These are phyloP conservation scores for Lipotes vexillifer DNA, from an alignment of 2,113 vertebrate species.

Conservation along the genomic window DNA sequence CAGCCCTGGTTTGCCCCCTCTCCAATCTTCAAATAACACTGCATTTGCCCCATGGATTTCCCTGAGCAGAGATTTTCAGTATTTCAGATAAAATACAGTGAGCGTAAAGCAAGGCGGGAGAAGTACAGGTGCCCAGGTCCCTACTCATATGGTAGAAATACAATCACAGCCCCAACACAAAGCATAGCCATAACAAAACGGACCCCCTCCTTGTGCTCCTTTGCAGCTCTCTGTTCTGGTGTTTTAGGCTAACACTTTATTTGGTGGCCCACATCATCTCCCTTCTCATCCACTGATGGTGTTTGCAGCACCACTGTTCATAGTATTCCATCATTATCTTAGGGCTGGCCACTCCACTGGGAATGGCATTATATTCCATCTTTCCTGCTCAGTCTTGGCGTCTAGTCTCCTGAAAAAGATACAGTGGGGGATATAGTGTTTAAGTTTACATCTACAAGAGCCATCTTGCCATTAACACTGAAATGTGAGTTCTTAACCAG, in stretches of 20 bases:
- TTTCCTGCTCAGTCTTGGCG: neutral
- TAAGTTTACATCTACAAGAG: neutral
- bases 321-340: neutral
- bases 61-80: slow-evolving; percentile 37
- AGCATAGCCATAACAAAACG: neutral
- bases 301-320: neutral
- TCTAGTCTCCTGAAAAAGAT: neutral
- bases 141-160: neutral
- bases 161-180: neutral
- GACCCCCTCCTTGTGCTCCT: neutral
- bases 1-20: slow-evolving; percentile 44
- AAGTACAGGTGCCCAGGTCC: neutral
- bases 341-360: neutral
- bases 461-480: neutral
- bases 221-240: neutral
- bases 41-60: neutral
- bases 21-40: slow-evolving; percentile 34
- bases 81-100: neutral
- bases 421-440: neutral
- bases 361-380: neutral
- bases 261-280: neutral
- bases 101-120: neutral
- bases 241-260: neutral
- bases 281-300: neutral
- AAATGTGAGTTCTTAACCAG: neutral